Evolutionary conservation across 2,888 invertebrate genomes (phyloP), one percentile per base, ranked within the genome.

Genomic region (Sphaerophoria rueppellii): DNA sequence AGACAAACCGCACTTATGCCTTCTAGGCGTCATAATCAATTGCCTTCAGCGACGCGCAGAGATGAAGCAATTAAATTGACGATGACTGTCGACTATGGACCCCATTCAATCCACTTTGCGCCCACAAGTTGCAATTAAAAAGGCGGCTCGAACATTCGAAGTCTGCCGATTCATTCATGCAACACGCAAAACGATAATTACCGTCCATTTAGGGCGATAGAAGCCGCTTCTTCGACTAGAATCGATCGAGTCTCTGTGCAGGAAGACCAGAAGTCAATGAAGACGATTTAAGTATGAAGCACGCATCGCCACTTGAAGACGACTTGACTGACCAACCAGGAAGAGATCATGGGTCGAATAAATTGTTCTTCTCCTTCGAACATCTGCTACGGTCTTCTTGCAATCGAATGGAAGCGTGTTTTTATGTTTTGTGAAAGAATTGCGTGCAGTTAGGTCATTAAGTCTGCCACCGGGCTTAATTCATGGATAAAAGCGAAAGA

Each of bases 341-440:
- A 79, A 83, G 83, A 83, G 83, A 83, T 83, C 80, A 83, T 61
- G 80, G 80, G 83, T 83, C 80, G 79, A 48, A 73, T 79, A 72
- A 83, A 79, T 79, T 79, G 67, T 67, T 34, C 14, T 57, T 60
- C 54, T 76, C 72, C 37, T 71, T 67, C 34, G 67, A 76, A 61
- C 83, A 83, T 79, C 83, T 83, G 83, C 61, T 65, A 6, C 1
- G 16, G 50, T 70, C 54, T 24, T 16, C 14, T 43, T 52, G 16
- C 14, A 57, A 77, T 67, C 24, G 54, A 67, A 67, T 52, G 24
- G 65, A 67, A 67, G 55, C 73, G 48, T 24, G 24, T 24, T 24
- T 24, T 24, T 24, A 24, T 24, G 71, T 40, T 50, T 34, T 40
- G 12, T 16, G 52, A 9, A 83, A 50, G 12, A 80, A 79, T 80